Percentiles rank a stretch among this genome's conserved stretches.
Evolutionary conservation across 2,888 invertebrate genomes (phyloP).

Genomic region (Lymantria monacha): DNA sequence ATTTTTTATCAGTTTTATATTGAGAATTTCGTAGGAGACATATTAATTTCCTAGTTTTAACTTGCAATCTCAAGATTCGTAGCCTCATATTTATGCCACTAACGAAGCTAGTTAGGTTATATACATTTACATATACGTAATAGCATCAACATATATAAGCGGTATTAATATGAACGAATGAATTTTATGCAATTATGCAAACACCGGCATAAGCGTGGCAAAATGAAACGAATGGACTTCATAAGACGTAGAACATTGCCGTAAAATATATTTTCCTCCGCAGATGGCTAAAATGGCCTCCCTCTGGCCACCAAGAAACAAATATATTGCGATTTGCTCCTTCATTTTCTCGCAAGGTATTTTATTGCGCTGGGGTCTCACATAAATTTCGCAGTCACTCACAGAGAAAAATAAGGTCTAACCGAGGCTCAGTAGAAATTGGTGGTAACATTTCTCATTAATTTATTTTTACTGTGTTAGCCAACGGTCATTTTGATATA

Average conservation of each 20-base stretch:
- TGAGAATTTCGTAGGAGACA: too few relatives aligned
- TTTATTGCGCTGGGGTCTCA: slow-evolving; percentile 79
- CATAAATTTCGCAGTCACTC: slow-evolving; percentile 79
- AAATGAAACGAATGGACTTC: slow-evolving; percentile 52
- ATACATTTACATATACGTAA: too few relatives aligned
- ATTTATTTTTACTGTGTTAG: slow-evolving; percentile 49
- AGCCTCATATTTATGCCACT: too few relatives aligned
- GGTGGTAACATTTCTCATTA: slow-evolving; percentile 72
- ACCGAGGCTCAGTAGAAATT: slow-evolving; percentile 62
- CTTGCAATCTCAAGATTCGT: too few relatives aligned
- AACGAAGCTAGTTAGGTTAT: too few relatives aligned
- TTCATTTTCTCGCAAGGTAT: slow-evolving; percentile 81
- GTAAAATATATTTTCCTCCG: slow-evolving; percentile 62
- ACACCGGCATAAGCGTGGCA: slow-evolving; percentile 16
- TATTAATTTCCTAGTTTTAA: too few relatives aligned
- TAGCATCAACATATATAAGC: too few relatives aligned
- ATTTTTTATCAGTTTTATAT: too few relatives aligned
- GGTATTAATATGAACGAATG: too few relatives aligned
- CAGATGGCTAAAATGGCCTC: slow-evolving; percentile 69
- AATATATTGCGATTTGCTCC: slow-evolving; percentile 81
- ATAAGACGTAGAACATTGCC: slow-evolving; percentile 49
- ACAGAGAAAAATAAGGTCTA: slow-evolving; percentile 77
- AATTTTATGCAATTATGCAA: background rate
- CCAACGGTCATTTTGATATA: slow-evolving; percentile 1
- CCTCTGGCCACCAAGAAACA: slow-evolving; percentile 74